Conservation (phyloP, 2,888 invertebrate species). For the Megamerina dolium region DNA sequence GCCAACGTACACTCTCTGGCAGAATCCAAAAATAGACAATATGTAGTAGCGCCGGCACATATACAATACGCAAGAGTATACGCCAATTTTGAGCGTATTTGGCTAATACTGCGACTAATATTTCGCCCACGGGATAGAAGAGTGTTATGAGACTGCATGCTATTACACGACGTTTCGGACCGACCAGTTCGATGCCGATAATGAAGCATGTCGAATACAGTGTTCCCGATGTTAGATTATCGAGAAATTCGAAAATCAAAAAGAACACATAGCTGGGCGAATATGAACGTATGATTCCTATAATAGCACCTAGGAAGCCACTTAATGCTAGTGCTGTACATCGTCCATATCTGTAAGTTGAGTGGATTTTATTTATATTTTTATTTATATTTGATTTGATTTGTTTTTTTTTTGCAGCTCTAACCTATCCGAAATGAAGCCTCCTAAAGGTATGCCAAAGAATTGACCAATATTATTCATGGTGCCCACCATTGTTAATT, state of each 20-base stretch:
- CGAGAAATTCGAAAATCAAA: conserved; percentile 63
- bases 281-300: conserved; percentile 64
- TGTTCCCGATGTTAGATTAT: conserved; percentile 63
- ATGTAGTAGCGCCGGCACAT: conserved; percentile 62
- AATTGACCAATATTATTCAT: conserved; percentile 70
- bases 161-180: conserved; percentile 64
- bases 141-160: conserved; percentile 66
- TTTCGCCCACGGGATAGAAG: conserved; percentile 66
- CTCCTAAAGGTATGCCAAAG: conserved; percentile 61
- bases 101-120: conserved; percentile 61
- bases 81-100: conserved; percentile 66
- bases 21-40: conserved; percentile 62
- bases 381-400: neutral
- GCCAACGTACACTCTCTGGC: conserved; percentile 73
- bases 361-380: neutral
- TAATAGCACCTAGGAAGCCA: conserved; percentile 54
- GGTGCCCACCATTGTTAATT: conserved; percentile 66
- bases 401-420: conserved; percentile 3
- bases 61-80: conserved; percentile 57
- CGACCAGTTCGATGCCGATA: conserved; percentile 69
- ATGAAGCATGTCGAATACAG: conserved; percentile 69
- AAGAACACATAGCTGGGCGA: conserved; percentile 66
- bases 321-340: conserved; percentile 56
- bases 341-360: conserved; percentile 53
- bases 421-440: conserved; percentile 62